Evolutionary conservation across 1,140 invertebrate genomes (phyloP).

Genomic region (Conus betulinus): DNA sequence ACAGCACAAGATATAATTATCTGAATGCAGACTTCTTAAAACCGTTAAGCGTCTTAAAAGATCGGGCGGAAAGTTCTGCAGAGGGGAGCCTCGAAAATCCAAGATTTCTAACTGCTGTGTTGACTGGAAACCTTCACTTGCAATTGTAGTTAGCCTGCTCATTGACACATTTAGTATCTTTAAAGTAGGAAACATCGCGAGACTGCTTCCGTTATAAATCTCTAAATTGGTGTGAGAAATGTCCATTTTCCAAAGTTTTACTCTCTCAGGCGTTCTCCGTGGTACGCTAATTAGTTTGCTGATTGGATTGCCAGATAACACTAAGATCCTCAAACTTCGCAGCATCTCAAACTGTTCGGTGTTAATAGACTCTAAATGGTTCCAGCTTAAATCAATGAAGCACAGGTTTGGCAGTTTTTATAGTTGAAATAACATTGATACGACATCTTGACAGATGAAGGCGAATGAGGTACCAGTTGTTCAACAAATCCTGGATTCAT

Average conservation of each 20-base stretch:
- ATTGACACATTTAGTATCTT: slow-evolving; percentile 39
- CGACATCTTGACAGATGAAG: slow-evolving; percentile 15
- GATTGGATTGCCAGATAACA: neutral
- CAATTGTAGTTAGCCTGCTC: neutral
- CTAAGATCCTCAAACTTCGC: neutral
- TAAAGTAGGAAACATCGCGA: neutral
- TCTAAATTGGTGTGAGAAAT: neutral
- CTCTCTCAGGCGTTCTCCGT: no score
- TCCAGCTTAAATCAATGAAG: neutral
- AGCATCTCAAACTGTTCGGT: neutral
- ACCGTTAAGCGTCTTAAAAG: slow-evolving; percentile 42
- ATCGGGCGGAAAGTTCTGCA: slow-evolving; percentile 28
- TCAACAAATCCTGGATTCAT: neutral
- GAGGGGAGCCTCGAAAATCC: slow-evolving; percentile 34
- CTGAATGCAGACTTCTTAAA: slow-evolving; percentile 40
- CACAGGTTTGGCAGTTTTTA: slow-evolving; percentile 8
- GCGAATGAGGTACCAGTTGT: slow-evolving; percentile 15
- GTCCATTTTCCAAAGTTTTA: neutral
- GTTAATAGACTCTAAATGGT: neutral
- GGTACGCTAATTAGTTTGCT: neutral
- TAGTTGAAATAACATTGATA: neutral
- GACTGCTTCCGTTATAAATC: neutral
- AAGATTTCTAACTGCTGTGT: slow-evolving; percentile 19
- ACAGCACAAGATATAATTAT: slow-evolving; percentile 54
- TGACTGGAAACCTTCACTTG: slow-evolving; percentile 24